Percentiles rank a stretch among this genome's conserved stretches.
phyloP scores from a whole-genome alignment of 2,113 vertebrate species.

The Heterotis niloticus region DNA sequence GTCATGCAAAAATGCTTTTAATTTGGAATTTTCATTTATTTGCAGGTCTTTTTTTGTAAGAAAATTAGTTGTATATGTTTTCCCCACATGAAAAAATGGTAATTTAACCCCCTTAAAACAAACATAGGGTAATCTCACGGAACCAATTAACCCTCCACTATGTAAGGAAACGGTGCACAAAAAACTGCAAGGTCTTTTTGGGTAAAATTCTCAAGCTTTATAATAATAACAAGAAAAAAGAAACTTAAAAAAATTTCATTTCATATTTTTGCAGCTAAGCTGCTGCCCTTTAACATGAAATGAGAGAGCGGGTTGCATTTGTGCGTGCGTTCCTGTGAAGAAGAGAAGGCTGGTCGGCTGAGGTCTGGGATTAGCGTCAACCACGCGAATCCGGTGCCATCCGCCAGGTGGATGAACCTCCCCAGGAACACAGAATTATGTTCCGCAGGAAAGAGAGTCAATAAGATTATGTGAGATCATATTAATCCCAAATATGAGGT shows the following conservation, averaged over 20 bases:
- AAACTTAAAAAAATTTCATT: not conserved
- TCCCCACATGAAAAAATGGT: too few species aligned
- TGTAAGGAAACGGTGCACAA: too few species aligned
- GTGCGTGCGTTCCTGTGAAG: not conserved
- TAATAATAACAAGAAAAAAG: not conserved
- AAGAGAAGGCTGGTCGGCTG: not conserved
- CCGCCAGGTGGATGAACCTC: slow-evolving; percentile 17
- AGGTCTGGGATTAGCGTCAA: not conserved
- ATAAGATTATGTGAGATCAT: slow-evolving; percentile 28
- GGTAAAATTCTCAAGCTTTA: not conserved
- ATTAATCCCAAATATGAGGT: slow-evolving; percentile 29
- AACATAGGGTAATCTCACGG: too few species aligned
- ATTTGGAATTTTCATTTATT: too few species aligned
- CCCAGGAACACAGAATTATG: slow-evolving; percentile 10
- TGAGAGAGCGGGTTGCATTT: not conserved
- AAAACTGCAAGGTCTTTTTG: too few species aligned
- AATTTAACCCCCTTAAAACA: too few species aligned
- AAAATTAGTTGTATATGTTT: too few species aligned
- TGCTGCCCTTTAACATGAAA: not conserved
- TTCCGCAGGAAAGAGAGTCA: slow-evolving; percentile 21
- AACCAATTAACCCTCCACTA: too few species aligned
- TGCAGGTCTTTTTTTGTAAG: too few species aligned
- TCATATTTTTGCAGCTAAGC: not conserved
- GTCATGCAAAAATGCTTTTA: too few species aligned
- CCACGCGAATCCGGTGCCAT: not conserved